These are phyloP conservation scores for Argyrosomus japonicus DNA, from an alignment of 2,113 vertebrate genomes.

Conservation along the genomic window DNA sequence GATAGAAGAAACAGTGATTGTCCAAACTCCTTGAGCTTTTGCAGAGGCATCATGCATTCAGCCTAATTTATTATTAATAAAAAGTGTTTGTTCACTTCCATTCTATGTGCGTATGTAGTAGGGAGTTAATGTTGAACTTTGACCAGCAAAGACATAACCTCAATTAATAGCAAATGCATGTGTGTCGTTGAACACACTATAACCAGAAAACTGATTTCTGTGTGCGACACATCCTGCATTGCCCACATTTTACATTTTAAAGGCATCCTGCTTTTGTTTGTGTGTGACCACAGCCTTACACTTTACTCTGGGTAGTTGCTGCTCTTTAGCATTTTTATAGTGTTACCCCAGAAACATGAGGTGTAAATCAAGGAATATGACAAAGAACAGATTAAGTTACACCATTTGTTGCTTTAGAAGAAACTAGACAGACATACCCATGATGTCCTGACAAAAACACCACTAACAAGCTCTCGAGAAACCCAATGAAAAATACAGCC, in stretches of 20 bases:
- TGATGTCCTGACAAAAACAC: conserved; percentile 4
- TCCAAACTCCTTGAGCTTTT: neutral
- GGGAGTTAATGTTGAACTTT: no score
- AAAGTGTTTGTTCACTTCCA: no score
- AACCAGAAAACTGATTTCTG: no score
- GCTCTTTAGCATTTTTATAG: neutral
- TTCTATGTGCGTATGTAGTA: no score
- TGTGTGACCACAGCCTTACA: no score
- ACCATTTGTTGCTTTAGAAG: neutral
- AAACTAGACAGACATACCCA: neutral
- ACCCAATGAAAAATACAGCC: conserved; percentile 46
- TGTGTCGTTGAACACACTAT: no score
- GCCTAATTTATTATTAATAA: neutral
- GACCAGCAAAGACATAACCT: no score
- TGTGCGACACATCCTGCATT: no score
- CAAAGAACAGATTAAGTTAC: neutral
- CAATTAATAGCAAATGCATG: no score
- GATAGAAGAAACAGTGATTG: neutral
- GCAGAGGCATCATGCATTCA: neutral
- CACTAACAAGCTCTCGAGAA: conserved; percentile 21
- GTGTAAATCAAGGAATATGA: neutral
- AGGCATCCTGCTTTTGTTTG: no score
- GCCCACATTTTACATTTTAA: no score
- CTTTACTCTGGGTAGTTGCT: neutral
- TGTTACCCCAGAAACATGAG: neutral